Percentiles rank a stretch among this genome's conserved stretches.
Conservation (phyloP, 2,113 vertebrate species). For the Hippopotamus amphibius region DNA sequence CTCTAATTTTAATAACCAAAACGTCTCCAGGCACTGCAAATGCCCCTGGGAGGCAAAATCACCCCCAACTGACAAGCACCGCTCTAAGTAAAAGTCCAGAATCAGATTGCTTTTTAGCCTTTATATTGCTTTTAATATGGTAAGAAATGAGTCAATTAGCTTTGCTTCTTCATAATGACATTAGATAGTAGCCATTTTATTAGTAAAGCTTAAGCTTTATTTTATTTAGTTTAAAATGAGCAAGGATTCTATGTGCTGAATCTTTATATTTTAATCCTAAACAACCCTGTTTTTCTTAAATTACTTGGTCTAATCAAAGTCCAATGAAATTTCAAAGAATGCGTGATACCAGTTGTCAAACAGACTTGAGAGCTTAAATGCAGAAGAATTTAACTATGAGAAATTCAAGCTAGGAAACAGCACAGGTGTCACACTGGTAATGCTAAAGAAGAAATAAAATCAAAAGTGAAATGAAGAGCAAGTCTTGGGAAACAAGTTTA, state of each 20-base stretch:
- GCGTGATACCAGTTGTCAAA: not conserved
- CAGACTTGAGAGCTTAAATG: not conserved
- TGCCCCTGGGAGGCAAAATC: not conserved
- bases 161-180: conserved; percentile 57
- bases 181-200: conserved; percentile 46
- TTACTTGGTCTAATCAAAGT: conserved; percentile 7
- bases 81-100: conserved; percentile 26
- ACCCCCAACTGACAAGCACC: not conserved
- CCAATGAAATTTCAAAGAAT: conserved; percentile 1
- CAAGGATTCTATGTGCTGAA: conserved; percentile 15
- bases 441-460: not conserved
- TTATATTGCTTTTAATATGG: conserved; percentile 54
- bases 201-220: conserved; percentile 46
- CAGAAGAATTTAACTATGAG: not conserved
- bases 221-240: not conserved
- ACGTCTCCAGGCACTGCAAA: not conserved
- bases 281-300: not conserved
- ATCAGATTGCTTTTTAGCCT: conserved; percentile 45
- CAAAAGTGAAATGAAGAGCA: not conserved
- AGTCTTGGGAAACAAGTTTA: not conserved
- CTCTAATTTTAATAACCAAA: not conserved
- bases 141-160: conserved; percentile 52
- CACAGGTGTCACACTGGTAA: not conserved
- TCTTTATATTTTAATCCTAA: conserved; percentile 36
- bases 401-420: not conserved